Percentiles rank a stretch among this genome's conserved stretches.
Evolutionary conservation across 2,797 vertebrate species (phyloP).

Genomic region (Pseudochirops corinnae): DNA sequence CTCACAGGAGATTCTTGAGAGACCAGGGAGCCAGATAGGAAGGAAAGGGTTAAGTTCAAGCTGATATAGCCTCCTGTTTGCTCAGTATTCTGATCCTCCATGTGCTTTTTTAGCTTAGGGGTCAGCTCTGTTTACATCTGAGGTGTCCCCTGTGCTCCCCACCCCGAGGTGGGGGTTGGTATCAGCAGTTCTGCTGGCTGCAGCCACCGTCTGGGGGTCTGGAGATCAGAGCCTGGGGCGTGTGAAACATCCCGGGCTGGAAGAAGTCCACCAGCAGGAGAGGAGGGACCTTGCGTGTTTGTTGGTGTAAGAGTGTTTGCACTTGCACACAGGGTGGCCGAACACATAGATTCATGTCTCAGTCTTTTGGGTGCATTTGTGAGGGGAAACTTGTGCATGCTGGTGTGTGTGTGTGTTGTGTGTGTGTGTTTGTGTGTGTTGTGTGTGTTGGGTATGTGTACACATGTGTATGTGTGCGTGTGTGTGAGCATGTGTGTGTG

Average conservation of each 20-base stretch:
- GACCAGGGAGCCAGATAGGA: neutral
- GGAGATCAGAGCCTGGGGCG: neutral
- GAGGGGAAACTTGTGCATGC: accelerated
- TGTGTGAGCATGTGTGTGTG: too few species aligned
- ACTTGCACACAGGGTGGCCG: accelerated
- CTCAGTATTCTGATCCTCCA: neutral
- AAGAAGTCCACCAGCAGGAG: neutral
- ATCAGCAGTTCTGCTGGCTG: conserved; percentile 48
- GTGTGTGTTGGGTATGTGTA: neutral
- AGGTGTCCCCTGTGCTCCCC: conserved; percentile 48
- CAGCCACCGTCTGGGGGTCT: conserved; percentile 68
- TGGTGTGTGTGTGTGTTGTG: neutral
- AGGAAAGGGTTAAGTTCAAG: conserved; percentile 22
- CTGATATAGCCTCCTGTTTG: neutral
- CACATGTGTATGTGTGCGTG: too few species aligned
- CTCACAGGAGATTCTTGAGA: neutral
- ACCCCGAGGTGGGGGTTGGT: neutral
- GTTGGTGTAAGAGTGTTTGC: too few species aligned
- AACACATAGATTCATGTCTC: accelerated
- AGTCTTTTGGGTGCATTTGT: neutral
- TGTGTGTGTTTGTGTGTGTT: too few species aligned
- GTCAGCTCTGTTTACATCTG: conserved; percentile 35
- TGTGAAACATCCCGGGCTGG: conserved; percentile 67
- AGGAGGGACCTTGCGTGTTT: neutral
- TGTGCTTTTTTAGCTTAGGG: conserved; percentile 48